Base-by-base conservation (phyloP, 2,113 vertebrate genomes). In the Coptodon bakossiorum region DNA sequence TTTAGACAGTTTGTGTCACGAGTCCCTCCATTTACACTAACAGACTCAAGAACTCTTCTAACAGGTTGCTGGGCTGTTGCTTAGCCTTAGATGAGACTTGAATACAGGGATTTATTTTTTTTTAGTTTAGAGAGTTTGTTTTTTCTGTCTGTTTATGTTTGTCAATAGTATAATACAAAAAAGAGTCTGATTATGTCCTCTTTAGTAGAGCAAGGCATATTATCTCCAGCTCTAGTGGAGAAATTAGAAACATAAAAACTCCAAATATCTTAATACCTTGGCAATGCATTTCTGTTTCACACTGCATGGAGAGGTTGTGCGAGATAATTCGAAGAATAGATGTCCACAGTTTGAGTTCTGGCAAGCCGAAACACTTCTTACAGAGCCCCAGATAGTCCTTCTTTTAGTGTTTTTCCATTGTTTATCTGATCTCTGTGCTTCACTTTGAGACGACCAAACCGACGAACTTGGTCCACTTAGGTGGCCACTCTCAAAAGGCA, bases 351-450 rank as follows among this genome's bases (percentile, higher is more conserved):
- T 12, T 48, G 14, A 68, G 36, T n/a, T 63, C 76, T 86, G 50
- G 68, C 27, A 10, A 16, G 36, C 10, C 19, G 4, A 2, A 3
- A 40, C 17, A 27, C 27, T 66, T 84, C 38, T 57, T 85, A 9
- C 36, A 87, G 34, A 87, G 19, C 12, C 14, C 9, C 1, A 10
- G 56, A 31, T 63, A 17, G 86, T 84, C 53, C 38, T 10, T 53
- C 24, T 24, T 29, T 59, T 56, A 50, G 14, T 83, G 27, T 87
- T 22, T 91, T 88, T 91, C 81, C 80, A 83, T 71, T 86, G 79
- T 88, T 93, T 93, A 89, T 88, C 36, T 80, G 27, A 89, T 90
- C 24, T 86, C 31, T 80, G 38, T 24, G 16, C 85, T 81, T 89
- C 34, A 82, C 68, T 82, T 88, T 82, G 73, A 56, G 50, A 83